phyloP scores from a whole-genome alignment of 2,888 invertebrate genomes.

The Zele albiditarsus region DNA sequence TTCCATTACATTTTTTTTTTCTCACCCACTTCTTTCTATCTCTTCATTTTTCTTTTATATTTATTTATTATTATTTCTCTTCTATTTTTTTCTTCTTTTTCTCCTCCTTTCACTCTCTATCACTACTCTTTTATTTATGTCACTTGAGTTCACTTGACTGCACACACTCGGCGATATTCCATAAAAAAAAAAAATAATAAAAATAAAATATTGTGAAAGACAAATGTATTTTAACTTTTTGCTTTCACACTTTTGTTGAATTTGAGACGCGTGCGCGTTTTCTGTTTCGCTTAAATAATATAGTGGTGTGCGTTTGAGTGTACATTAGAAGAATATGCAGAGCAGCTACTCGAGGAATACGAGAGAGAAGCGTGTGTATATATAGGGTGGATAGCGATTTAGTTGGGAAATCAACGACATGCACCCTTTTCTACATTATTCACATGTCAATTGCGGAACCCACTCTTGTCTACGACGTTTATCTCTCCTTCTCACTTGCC shows the following conservation, averaged over 20 bases:
- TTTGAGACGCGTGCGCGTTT: too few species aligned
- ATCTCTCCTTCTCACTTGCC: constrained; percentile 18
- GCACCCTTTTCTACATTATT: constrained; percentile 29
- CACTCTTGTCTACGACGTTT: constrained; percentile 12
- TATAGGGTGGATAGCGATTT: constrained; percentile 24
- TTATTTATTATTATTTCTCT: not conserved
- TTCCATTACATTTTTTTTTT: not conserved
- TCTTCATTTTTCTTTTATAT: not conserved
- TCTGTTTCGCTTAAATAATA: not conserved
- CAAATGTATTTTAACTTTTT: not conserved
- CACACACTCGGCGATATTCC: not conserved
- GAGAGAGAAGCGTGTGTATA: not conserved
- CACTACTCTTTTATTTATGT: not conserved
- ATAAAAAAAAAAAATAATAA: not conserved
- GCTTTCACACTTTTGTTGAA: not conserved
- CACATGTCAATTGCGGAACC: constrained; percentile 29
- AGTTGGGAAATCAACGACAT: constrained; percentile 34
- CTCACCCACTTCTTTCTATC: not conserved
- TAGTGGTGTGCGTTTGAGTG: not conserved
- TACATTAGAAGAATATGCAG: not conserved
- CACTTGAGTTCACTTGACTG: not conserved
- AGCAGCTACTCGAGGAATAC: not conserved
- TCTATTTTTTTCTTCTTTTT: constrained; percentile 1
- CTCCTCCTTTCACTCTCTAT: not conserved
- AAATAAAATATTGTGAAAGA: not conserved